Evolutionary conservation across 2,797 vertebrate genomes (phyloP), one percentile per base, ranked within the genome.

Genomic region (Neopelma chrysocephalum): DNA sequence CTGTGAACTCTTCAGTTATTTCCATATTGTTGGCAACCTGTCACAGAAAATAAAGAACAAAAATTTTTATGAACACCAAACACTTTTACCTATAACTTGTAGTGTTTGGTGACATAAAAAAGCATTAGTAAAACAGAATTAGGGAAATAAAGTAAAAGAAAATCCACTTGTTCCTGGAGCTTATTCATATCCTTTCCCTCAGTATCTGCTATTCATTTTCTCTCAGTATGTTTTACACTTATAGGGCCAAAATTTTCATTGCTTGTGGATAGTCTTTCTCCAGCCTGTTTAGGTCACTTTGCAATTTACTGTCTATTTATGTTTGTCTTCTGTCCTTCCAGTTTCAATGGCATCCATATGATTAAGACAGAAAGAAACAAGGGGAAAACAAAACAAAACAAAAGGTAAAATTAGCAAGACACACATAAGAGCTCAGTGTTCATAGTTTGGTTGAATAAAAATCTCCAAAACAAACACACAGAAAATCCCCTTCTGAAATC

Each of bases 311-410:
- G 0, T 40, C 25, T 61, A 27, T 38, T 71, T 38, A 15, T 70
- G 5, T 53, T 38, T 79, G 7, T 43, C 29, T 81, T 54, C 53
- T 78, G 4, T 68, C 18, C 14, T 36, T 81, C 15, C 25, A 60
- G 14, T 15, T 92, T 87, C 82, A 85, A 10, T 26, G 22, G 36
- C 53, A 64, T 4, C 6, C 10, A 9, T 10, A 11, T 12, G 16
- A 71, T 50, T 68, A 71, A 81, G 26, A 73, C 87, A 29, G 18
- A 88, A 78, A 65, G 7, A 68, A 90, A 76, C 3, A 11, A 8
- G 7, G 3, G 8, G 7, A 4, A 43, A 43, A 42, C 4, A 31
- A 38, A 1, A 2, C 31, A 68, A 40, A 19, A 6, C n/a, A n/a
- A 60, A 72, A 20, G 4, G 18, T 51, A 29, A 48, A 91, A 8